Evolutionary conservation across 2,113 vertebrate genomes (phyloP), one percentile per base, ranked within the genome.

Genomic region (Hippocampus abdominalis): DNA sequence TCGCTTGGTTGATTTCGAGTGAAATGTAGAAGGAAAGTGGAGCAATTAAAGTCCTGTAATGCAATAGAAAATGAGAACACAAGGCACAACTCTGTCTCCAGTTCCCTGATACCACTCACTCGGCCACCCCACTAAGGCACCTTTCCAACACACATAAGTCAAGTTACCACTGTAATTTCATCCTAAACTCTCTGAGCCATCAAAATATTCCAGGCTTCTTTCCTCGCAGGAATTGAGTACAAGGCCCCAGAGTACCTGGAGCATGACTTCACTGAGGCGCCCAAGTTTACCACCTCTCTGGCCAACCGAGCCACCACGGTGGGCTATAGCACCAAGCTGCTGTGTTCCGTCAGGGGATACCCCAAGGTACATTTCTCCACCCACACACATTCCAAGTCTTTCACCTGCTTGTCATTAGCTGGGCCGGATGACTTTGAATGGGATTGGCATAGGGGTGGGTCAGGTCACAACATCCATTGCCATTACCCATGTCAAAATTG

Each of bases 251-350:
- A 90, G 2, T 94, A 93, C 83, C 84, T 89, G 8, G 93, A 94
- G 13, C 80, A 81, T 61, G 92, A 96, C 82, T 94, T 94, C 90
- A 89, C 29, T 6, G 97, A 99, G 81, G 84, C 96, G 0, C 97
- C 97, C 21, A 95, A 95, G 13, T 99, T 99, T 86, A 98, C 96
- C 6, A 96, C 96, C 40, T 60, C 87, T 7, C 89, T 97, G 81
- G 84, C 59, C 3, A 94, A 99, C 87, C 92, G 94, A 76, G 78
- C 79, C 15, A 94, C 97, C 23, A 98, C 96, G 0, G 90, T 93
- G 0, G 97, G 97, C 72, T 99, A 98, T 76, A 94, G 88, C 87
- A 95, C 96, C 2, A 98, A 96, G 83, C 93, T 99, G 64, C 93
- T 95, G 74, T 98, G 96, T 87, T 93, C 91, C 0, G 96, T 98